Conservation (phyloP, 1,140 invertebrate species). For the Argopecten irradians region DNA sequence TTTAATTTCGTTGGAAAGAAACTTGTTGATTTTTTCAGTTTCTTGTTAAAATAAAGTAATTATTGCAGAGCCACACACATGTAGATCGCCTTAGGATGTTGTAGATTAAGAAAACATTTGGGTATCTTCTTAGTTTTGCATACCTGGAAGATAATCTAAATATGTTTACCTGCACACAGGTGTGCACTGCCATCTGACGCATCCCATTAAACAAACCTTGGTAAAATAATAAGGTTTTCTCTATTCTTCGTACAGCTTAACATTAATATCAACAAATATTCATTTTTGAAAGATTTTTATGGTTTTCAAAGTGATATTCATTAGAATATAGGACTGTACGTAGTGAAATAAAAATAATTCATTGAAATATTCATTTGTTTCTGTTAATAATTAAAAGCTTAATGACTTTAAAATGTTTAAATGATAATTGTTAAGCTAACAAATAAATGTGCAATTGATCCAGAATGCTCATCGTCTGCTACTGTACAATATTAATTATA, state of each 20-base stretch:
- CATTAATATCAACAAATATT: too few relatives aligned
- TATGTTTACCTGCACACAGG: slow-evolving; percentile 5
- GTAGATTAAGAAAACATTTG: neutral
- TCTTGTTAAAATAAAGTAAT: neutral
- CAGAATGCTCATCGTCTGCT: neutral
- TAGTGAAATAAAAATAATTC: too few relatives aligned
- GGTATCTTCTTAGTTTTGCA: neutral
- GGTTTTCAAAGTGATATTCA: too few relatives aligned
- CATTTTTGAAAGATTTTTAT: too few relatives aligned
- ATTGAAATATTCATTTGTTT: neutral
- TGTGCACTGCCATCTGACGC: neutral
- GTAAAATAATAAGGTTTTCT: neutral
- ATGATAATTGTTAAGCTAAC: neutral
- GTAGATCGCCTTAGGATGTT: neutral
- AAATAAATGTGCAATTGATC: neutral
- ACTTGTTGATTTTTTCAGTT: neutral
- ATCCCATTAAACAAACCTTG: neutral
- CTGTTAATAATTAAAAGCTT: too few relatives aligned
- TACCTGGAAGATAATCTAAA: neutral
- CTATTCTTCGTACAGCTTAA: neutral
- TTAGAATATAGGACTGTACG: too few relatives aligned
- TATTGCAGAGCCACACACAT: neutral
- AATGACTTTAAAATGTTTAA: neutral
- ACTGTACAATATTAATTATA: neutral
- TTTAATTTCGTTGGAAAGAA: neutral